A percentile compares a stretch with the other conserved stretches of the same genome.
phyloP scores from a whole-genome alignment of 1,140 invertebrate species.

The Hylaeus volcanicus region DNA sequence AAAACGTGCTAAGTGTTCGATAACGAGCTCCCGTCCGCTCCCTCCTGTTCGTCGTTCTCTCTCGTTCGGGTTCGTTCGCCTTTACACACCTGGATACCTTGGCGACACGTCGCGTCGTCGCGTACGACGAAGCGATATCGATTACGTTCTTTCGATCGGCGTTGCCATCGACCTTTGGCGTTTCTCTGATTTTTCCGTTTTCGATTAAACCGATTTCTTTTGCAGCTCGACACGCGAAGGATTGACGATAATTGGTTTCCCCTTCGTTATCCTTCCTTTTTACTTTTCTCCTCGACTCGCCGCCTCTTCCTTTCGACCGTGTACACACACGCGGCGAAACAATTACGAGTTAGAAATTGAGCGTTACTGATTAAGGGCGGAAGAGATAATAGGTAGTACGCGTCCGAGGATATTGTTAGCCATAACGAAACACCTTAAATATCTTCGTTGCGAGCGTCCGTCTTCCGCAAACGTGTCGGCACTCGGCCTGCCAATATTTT shows the following conservation, averaged over 20 bases:
- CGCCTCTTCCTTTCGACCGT: constrained; percentile 12
- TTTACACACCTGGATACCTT: constrained; percentile 11
- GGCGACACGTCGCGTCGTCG: background rate
- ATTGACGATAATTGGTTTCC: background rate
- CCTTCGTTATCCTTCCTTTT: constrained; percentile 15
- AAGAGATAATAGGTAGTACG: constrained; percentile 31
- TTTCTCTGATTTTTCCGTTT: background rate
- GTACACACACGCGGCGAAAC: constrained; percentile 16
- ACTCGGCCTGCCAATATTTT: background rate
- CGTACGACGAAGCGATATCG: too few species aligned
- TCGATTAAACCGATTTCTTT: too few species aligned
- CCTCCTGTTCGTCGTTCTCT: background rate
- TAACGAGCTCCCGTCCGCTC: constrained; percentile 41
- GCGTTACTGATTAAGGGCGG: constrained; percentile 51
- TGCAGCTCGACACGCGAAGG: background rate
- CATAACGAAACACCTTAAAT: constrained; percentile 34
- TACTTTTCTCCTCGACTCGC: constrained; percentile 8
- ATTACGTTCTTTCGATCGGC: background rate
- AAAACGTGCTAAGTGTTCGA: constrained; percentile 64
- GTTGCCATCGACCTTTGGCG: background rate
- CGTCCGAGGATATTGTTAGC: constrained; percentile 42
- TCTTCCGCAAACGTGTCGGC: constrained; percentile 27
- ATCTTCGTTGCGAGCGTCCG: background rate
- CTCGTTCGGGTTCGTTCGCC: constrained; percentile 49
- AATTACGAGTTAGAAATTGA: constrained; percentile 48